Evolutionary conservation across 2,797 vertebrate genomes (phyloP).

Genomic region (Trachops cirrhosus): DNA sequence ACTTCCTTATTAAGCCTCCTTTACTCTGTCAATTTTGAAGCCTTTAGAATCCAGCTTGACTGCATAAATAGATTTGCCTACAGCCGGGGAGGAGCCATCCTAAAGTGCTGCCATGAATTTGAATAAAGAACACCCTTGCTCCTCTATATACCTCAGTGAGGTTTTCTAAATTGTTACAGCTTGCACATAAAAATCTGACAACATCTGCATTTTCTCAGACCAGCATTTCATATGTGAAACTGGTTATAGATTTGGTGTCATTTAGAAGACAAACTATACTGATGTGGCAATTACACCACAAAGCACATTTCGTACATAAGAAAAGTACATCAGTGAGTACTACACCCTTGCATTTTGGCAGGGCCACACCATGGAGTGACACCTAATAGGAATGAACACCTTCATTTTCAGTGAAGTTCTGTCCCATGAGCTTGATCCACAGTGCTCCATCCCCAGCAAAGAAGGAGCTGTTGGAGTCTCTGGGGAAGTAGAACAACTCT

Average conservation of each 20-base stretch:
- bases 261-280: background rate
- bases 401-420: background rate
- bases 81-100: background rate
- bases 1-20: background rate
- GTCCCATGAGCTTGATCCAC: background rate
- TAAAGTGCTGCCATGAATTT: background rate
- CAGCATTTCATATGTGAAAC: background rate
- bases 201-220: background rate
- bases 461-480: background rate
- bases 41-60: background rate
- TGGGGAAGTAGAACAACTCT: background rate
- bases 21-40: background rate
- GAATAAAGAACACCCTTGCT: background rate
- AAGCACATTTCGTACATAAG: background rate
- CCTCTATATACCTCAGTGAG: background rate
- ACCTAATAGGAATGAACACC: background rate
- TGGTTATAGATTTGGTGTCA: background rate
- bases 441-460: background rate
- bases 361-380: rapidly evolving
- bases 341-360: background rate
- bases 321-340: background rate
- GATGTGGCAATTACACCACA: background rate
- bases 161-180: background rate
- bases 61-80: background rate
- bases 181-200: background rate